Base-by-base conservation (phyloP, 1,140 invertebrate species). In the Lysiphlebus fabarum region DNA sequence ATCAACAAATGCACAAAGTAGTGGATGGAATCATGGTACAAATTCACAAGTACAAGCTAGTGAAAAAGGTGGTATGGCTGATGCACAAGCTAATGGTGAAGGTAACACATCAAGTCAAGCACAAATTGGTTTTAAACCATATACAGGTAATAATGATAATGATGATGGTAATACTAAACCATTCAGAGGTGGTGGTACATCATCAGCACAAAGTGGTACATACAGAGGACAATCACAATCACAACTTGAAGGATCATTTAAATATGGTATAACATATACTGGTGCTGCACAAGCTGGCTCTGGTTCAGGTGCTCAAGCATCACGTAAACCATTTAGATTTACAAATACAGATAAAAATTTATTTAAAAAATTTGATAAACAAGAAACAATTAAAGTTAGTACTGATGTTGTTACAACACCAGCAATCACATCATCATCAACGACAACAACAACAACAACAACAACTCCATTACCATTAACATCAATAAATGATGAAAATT, bases 21-120 rank as follows among this genome's bases (percentile, higher is more conserved):
- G 84, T 56, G 90, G 90, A 6, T 77, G 81, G 67, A 83, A 87
- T 67, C 89, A 91, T 67, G 88, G 86, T 11, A 90, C 87, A 1
- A 88, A 87, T 71, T 85, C 86, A 7, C 87, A 90, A 78, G 87
- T 91, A 6, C 86, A 89, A 81, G 89, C 88, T 6, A 87, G 88
- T 59, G 81, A 84, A 8, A 89, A 87, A 74, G 90, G 90, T 33
- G 90, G 90, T 5, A 83, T 91, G 77, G 89, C 90, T 6, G 89
- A 92, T 75, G 89, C 90, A 1, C 90, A 92, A 80, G 88, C 90
- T 2, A 88, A 86, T 63, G 90, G 90, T 2, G 87, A 88, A 12
- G 90, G 90, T 4, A 88, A 86, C 65, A 92, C 90, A 0, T 91
- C 89, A 2, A 91, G 89, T 38, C 90, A 92, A 78, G 90, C 90